Evolutionary conservation across 2,113 vertebrate species (phyloP).

Genomic region (Chaetura pelagica): DNA sequence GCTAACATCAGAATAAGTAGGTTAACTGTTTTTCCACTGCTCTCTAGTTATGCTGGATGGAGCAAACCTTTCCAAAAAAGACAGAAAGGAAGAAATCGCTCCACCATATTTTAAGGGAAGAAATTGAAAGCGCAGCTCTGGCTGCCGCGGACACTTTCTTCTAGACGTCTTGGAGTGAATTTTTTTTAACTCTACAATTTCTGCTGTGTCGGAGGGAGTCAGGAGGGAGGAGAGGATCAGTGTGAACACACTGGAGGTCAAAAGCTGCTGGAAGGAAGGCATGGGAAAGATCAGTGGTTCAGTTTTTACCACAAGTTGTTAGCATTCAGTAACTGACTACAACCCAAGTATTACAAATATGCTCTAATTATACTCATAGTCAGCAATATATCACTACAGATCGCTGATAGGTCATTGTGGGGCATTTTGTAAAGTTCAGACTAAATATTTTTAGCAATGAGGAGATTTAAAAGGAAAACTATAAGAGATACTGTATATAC

Average conservation of each 20-base stretch:
- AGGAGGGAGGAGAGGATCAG: conserved; percentile 14
- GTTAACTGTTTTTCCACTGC: conserved; percentile 81
- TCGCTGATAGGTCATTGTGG: conserved; percentile 75
- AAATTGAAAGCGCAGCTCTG: conserved; percentile 40
- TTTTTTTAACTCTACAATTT: conserved; percentile 48
- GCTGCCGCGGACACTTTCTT: not conserved
- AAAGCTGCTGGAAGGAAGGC: conserved; percentile 66
- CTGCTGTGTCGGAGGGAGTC: not conserved
- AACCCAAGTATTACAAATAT: conserved; percentile 84
- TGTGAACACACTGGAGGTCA: conserved; percentile 61
- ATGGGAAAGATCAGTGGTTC: conserved; percentile 80
- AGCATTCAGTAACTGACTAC: conserved; percentile 72
- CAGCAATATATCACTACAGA: conserved; percentile 79
- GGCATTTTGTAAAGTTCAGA: conserved; percentile 78
- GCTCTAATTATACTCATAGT: conserved; percentile 79
- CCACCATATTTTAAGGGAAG: conserved; percentile 69
- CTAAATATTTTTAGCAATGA: conserved; percentile 84
- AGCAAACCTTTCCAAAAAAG: conserved; percentile 57
- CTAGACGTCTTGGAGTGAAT: not conserved
- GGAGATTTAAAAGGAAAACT: conserved; percentile 81
- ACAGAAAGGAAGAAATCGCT: conserved; percentile 43
- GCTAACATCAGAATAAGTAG: conserved; percentile 75
- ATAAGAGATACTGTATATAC: conserved; percentile 84
- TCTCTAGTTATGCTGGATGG: conserved; percentile 72
- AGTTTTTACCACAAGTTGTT: conserved; percentile 73